These are phyloP conservation scores for Poecile montanus DNA, from an alignment of 2,797 vertebrate genomes.

Conservation along the genomic window DNA sequence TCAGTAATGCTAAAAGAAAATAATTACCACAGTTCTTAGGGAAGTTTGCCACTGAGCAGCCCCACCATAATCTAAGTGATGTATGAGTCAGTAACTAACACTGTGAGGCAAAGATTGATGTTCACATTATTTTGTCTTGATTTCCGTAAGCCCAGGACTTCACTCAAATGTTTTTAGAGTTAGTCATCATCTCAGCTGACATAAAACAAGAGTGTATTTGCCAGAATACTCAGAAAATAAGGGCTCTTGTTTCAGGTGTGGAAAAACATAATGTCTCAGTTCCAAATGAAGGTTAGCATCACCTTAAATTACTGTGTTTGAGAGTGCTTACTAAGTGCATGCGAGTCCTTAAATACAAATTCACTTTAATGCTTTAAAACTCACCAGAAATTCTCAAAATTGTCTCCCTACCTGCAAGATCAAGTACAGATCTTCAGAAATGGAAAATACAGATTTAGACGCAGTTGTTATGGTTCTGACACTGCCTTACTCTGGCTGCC, in stretches of 20 bases:
- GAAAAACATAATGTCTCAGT: not conserved
- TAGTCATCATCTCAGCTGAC: conserved; percentile 46
- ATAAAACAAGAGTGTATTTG: not conserved
- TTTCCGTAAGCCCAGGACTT: not conserved
- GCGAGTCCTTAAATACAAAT: not conserved
- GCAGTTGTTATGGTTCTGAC: not conserved
- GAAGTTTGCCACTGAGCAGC: conserved; percentile 27
- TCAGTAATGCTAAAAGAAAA: not conserved
- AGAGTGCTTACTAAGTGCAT: not conserved
- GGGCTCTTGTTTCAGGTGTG: not conserved
- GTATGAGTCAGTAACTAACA: conserved; percentile 11
- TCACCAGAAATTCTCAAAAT: not conserved
- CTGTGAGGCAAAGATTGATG: not conserved
- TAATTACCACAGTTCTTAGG: not conserved
- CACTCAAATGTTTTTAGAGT: conserved; percentile 15
- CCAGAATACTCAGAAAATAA: conserved; percentile 9
- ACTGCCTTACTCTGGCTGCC: not conserved
- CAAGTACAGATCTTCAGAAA: not conserved
- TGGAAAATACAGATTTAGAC: not conserved
- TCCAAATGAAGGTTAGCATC: not conserved
- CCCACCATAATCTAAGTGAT: not conserved
- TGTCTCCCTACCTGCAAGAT: not conserved
- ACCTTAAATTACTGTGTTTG: not conserved
- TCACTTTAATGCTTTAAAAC: not conserved
- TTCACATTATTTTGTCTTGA: conserved; percentile 2